Evolutionary conservation across 1,140 invertebrate species (phyloP), one percentile per base, ranked within the genome.

Genomic region (Leguminivora glycinivorella): DNA sequence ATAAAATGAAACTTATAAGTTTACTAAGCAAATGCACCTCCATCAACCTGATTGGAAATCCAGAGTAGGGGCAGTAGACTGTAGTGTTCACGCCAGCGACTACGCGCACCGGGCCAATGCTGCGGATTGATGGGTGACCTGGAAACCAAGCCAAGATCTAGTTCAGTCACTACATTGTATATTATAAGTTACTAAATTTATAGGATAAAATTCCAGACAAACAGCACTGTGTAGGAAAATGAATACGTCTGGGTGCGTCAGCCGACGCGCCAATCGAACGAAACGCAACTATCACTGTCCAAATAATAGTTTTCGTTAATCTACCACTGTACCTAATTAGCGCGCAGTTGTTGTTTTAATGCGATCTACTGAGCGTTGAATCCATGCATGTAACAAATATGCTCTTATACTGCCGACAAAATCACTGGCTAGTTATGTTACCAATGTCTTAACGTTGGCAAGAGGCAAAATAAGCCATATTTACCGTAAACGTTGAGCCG

Each of bases 401-500:
- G n/a, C n/a, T n/a, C n/a, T n/a, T n/a, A n/a, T n/a, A n/a, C n/a
- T n/a, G n/a, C n/a, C n/a, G n/a, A n/a, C n/a, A n/a, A n/a, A n/a
- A n/a, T n/a, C n/a, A n/a, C n/a, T n/a, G n/a, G n/a, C n/a, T n/a
- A n/a, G n/a, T n/a, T n/a, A n/a, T n/a, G n/a, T n/a, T n/a, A n/a
- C n/a, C n/a, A n/a, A n/a, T n/a, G n/a, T n/a, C n/a, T n/a, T n/a
- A n/a, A n/a, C n/a, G n/a, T n/a, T 17, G 3, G 40, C 40, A n/a
- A n/a, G n/a, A 43, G 40, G 40, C 5, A 38, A 4, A 1, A 38
- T 6, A 4, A 38, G 40, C 40, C n/a, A 0, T 22, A 43, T n/a
- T 70, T 93, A 98, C 97, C 96, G 84, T 97, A 97, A 81, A 98
- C 96, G 88, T 97, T 96, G 38, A 98, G 93, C 68, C 94, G 90